phyloP scores from a whole-genome alignment of 2,797 vertebrate species.

The Enteromius argenteus region DNA sequence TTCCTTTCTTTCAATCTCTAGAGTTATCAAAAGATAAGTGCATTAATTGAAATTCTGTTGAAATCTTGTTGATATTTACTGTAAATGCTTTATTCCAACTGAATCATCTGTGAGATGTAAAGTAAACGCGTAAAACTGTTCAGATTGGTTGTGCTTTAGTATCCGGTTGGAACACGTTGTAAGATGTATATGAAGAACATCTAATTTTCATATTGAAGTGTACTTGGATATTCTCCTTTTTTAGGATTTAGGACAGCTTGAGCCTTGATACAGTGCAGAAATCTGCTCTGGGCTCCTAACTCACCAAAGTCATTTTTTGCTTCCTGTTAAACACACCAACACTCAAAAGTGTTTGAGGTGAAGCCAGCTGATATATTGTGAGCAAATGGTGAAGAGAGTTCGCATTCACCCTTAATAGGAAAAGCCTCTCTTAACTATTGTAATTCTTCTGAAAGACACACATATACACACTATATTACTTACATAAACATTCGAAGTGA shows the following conservation, averaged over 20 bases:
- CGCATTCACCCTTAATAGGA: conserved; percentile 20
- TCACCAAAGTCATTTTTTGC: neutral
- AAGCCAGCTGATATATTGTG: neutral
- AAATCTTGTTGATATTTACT: neutral
- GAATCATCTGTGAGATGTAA: neutral
- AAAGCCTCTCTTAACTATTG: neutral
- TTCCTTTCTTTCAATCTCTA: neutral
- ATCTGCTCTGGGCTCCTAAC: neutral
- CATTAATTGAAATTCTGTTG: neutral
- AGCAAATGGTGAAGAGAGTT: conserved; percentile 31
- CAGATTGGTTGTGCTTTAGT: neutral
- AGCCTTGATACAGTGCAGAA: conserved; percentile 15
- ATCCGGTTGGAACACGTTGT: neutral
- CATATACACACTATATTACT: conserved; percentile 28
- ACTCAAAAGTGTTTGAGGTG: conserved; percentile 1
- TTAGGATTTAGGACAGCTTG: conserved; percentile 3
- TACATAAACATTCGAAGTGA: conserved; percentile 24
- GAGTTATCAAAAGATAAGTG: neutral
- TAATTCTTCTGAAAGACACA: conserved; percentile 25
- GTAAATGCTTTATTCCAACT: neutral
- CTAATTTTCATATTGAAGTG: conserved; percentile 11
- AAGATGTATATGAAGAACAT: neutral
- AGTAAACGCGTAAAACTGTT: neutral
- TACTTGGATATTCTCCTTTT: neutral
- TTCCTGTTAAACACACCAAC: neutral